Evolutionary conservation across 30 jellyfish, hydroid and myxozoan species (phyloP), one percentile per base, ranked within the genome.

Genomic region (Catostylus mosaicus): DNA sequence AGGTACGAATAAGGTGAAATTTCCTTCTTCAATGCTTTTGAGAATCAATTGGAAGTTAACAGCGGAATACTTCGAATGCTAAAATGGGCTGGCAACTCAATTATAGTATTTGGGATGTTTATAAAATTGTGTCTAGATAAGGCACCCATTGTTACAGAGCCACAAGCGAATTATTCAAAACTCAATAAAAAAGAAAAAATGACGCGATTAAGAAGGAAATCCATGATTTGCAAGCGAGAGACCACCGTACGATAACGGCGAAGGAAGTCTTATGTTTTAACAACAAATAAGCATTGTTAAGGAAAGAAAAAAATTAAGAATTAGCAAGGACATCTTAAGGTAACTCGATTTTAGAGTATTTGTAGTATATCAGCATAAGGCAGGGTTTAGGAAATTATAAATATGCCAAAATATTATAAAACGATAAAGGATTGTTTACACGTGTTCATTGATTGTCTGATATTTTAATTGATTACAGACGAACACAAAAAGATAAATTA

Each of bases 191-290:
- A 31, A 37, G 30, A 19, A 30, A 26, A 31, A 3, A 27, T 65
- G 57, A 19, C 54, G 56, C 35, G 50, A 31, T 65, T 65, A 65
- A 65, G n/a, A 31, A 65, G 77, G 77, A 65, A 65, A 65, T 65
- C 77, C 54, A 29, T 6, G 47, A 23, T 30, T 65, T 9, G 31
- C 10, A 29, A 43, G 26, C 3, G 22, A 33, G 57, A 65, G 59
- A 65, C 77, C 77, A 65, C 77, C 77, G 2, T 1, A 65, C 24
- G 77, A 19, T 65, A 65, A 65, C 38, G 30, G 29, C 54, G 54
- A 65, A 31, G 57, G 54, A 31, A 43, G 77, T 30, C 14, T 65
- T 65, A 65, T 22, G 50, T 2, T 8, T 16, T 11, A 19, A 29
- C 33, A 1, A 14, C 51, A 30, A 30, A 30, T 56, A 65, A 31